These are phyloP conservation scores for Malurus melanocephalus DNA, from an alignment of 2,113 vertebrate species.

Conservation along the genomic window DNA sequence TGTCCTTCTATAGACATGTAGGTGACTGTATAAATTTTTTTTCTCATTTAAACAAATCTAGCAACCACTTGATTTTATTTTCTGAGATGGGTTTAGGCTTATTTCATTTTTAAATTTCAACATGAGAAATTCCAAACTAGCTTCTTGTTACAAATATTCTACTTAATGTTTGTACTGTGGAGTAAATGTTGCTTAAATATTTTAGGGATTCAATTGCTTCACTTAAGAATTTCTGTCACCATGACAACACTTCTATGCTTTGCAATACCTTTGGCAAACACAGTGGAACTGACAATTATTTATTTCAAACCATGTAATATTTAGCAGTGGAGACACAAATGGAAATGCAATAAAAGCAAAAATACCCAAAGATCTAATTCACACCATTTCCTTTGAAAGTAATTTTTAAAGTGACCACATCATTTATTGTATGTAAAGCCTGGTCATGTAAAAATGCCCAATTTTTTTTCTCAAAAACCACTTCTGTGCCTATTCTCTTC, in stretches of 20 bases:
- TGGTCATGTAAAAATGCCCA: not conserved
- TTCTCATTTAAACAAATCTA: not conserved
- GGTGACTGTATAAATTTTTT: not conserved
- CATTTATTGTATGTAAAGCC: not conserved
- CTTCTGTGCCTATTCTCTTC: not conserved
- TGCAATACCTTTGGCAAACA: slow-evolving; percentile 18
- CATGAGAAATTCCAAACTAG: not conserved
- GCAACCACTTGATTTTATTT: not conserved
- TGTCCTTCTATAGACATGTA: not conserved
- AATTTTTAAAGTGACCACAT: not conserved
- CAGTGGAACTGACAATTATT: not conserved
- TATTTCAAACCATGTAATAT: not conserved
- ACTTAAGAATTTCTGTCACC: slow-evolving; percentile 48
- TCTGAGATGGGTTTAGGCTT: not conserved
- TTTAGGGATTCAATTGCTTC: slow-evolving; percentile 20
- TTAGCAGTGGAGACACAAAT: not conserved
- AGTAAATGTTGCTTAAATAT: slow-evolving; percentile 53
- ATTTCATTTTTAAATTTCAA: slow-evolving; percentile 7
- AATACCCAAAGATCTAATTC: not conserved
- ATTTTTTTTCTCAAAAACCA: not conserved
- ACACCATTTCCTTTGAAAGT: not conserved
- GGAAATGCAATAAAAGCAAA: not conserved
- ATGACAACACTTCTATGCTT: slow-evolving; percentile 57
- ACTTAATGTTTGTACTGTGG: slow-evolving; percentile 21
- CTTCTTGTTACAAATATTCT: not conserved